Base-by-base conservation (phyloP, 2,113 vertebrate genomes). In the Coryphaenoides rupestris region DNA sequence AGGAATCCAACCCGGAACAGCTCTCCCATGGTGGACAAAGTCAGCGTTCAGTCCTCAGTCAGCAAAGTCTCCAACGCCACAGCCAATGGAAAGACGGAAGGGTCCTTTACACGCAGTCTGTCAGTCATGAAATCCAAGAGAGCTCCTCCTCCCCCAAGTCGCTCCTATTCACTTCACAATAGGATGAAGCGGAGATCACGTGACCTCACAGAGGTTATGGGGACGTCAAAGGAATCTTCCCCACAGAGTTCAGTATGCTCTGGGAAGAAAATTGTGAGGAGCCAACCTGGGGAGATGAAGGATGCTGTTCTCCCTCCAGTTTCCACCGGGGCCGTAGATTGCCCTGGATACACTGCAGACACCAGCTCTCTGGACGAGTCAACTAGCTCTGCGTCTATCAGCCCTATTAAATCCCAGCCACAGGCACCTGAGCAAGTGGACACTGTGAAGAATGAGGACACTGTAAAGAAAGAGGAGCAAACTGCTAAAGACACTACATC, bases 81-180 rank as follows among this genome's bases (percentile, higher is more conserved):
- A 17, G 65, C 52, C 68, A 88, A 86, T 26, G 78, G 77, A 1
- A 71, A 69, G 7, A 78, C 1, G 73, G 80, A 86, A 62, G 88
- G 79, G 7, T 84, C 83, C 17, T 90, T 93, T 6, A 3, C 62
- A 3, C 92, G 93, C 49, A 97, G 93, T 3, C 89, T 97, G 22
- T 99, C 96, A n/a, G 87, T 98, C 33, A 91, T 87, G 16, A 98
- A 98, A 19, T 21, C 67, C 81, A 97, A 95, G 84, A 92, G 83
- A 55, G 92, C 78, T 55, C 96, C 87, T 0, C 89, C 87, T 0
- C 93, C 92, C 0, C 94, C 95, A 2, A 94, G 79, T 77, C 91
- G 96, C 68, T 96, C 95, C 23, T 90, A 93, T 75, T 99, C 96
- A 0, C 90, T 98, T 62, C 92, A 96, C 74, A 93, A 88, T 26